These are phyloP conservation scores for Triplophysa rosa DNA, from an alignment of 2,113 vertebrate species.

Conservation along the genomic window DNA sequence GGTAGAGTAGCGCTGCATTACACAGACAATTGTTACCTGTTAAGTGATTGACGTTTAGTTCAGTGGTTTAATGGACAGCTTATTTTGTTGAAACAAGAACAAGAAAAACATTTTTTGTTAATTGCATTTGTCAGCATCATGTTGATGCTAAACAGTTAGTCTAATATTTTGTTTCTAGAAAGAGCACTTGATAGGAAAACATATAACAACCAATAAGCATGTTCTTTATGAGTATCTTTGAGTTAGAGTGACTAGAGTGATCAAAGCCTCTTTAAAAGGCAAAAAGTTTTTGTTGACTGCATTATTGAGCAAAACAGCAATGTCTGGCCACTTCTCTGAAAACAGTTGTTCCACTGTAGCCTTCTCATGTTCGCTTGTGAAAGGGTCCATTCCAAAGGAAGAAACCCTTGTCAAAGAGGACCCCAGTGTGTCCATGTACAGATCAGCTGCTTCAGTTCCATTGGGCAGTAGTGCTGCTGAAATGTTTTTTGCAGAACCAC, in stretches of 20 bases:
- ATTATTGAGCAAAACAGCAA: neutral
- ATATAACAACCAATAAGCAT: neutral
- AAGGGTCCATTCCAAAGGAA: neutral
- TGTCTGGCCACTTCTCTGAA: neutral
- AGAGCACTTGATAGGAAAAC: neutral
- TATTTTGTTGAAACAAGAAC: too few relatives aligned
- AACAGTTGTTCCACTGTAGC: neutral
- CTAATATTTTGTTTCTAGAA: neutral
- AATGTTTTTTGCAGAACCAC: constrained; percentile 10
- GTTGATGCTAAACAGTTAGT: neutral
- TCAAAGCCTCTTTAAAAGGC: too few relatives aligned
- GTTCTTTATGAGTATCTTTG: neutral
- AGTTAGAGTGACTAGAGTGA: too few relatives aligned
- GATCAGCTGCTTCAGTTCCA: constrained; percentile 22
- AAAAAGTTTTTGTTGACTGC: too few relatives aligned
- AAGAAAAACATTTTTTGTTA: too few relatives aligned
- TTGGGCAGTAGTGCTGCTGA: constrained; percentile 4
- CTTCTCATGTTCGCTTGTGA: constrained; percentile 12
- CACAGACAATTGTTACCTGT: neutral
- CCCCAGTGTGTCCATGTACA: neutral
- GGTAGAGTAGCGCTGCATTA: neutral
- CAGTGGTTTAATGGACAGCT: too few relatives aligned
- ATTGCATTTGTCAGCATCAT: too few relatives aligned
- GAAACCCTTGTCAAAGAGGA: constrained; percentile 4
- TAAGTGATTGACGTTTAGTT: neutral